These are phyloP conservation scores for Sminthurinus signatus DNA, from an alignment of 1,140 invertebrate genomes.

Conservation along the genomic window DNA sequence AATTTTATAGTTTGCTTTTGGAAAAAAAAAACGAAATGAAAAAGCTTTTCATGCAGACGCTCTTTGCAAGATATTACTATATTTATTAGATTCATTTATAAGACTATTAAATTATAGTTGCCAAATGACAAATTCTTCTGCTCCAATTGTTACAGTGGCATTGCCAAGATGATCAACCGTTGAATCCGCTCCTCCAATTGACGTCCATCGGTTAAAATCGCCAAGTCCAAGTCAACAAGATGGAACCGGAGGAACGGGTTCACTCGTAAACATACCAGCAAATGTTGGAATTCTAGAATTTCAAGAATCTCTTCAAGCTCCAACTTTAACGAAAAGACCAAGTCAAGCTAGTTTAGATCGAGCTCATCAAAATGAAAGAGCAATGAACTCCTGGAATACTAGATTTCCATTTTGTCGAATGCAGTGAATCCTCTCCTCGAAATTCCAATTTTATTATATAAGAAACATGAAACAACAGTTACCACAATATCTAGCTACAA, in stretches of 20 bases:
- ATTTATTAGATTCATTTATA: too few species aligned
- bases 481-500: too few species aligned
- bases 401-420: conserved; percentile 36
- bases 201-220: conserved; percentile 28
- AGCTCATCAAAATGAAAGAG: conserved; percentile 34
- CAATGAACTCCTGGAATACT: conserved; percentile 24
- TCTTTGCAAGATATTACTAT: too few species aligned
- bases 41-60: too few species aligned
- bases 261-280: too few species aligned
- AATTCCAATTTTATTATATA: too few species aligned
- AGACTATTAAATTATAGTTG: not conserved
- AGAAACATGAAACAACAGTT: too few species aligned
- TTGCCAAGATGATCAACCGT: conserved; percentile 83
- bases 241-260: conserved; percentile 46
- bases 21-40: too few species aligned
- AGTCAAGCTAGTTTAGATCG: conserved; percentile 29
- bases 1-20: too few species aligned
- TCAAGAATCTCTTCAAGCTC: conserved; percentile 22
- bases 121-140: too few species aligned
- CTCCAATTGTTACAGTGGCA: conserved; percentile 42
- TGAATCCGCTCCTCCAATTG: conserved; percentile 61
- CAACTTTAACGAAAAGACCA: conserved; percentile 14
- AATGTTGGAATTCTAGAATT: too few species aligned
- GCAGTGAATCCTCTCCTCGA: conserved; percentile 21
- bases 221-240: conserved; percentile 50